Evolutionary conservation across 2,888 invertebrate species (phyloP), one percentile per base, ranked within the genome.

Genomic region (Macroteleia sp.): DNA sequence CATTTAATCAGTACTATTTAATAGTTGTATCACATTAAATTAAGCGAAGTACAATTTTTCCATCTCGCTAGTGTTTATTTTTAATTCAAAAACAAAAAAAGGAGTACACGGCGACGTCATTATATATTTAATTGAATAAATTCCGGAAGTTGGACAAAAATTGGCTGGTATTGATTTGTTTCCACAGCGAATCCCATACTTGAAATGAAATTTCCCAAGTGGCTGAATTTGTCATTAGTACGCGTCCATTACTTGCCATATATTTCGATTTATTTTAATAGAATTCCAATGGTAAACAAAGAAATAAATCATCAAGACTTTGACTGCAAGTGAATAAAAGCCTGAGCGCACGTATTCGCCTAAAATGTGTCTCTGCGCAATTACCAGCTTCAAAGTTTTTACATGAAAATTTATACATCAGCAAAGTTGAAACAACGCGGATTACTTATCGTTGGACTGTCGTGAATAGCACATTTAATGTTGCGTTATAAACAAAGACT

Each of bases 191-290:
- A 73, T 59, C 52, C 50, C 42, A 69, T 69, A 75, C 67, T 62
- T 56, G 75, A 62, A n/a, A 75, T 75, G 56, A 61, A 75, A 75
- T 75, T 69, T 75, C 75, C 75, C 75, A 75, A 75, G 75, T 59
- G 75, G 52, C 61, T 48, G 75, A 59, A 69, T 69, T 61, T 62
- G 75, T 69, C 61, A 67, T 75, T 62, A 75, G 75, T 50, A 59
- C 48, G 39, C 46, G 62, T 52, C 62, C 61, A 61, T 75, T 48
- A 48, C 61, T 59, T 62, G 48, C 25, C 75, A 36, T 75, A 75
- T 75, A 75, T 48, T 75, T 75, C 75, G 67, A 75, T 75, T 75
- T 69, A 66, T 69, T 75, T 67, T 75, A 67, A 75, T 64, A 69
- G 75, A 61, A 75, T 52, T 74, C 57, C 61, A 30, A 69, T 69